Evolutionary conservation across 2,888 invertebrate genomes (phyloP).

Genomic region (Dromius quadrimaculatus): DNA sequence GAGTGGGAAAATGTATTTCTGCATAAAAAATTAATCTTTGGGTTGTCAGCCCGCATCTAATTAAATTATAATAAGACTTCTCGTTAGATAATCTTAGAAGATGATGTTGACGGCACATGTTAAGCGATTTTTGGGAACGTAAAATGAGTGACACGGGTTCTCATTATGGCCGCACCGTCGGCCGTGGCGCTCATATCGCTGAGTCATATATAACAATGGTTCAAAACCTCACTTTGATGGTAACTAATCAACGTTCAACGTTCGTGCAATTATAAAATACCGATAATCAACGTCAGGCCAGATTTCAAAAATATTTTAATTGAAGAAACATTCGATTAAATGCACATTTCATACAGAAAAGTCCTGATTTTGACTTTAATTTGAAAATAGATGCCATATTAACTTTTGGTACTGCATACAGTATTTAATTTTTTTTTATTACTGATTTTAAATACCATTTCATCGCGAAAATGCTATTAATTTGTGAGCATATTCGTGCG

Average conservation of each 20-base stretch:
- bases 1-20: too few relatives aligned
- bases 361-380: too few relatives aligned
- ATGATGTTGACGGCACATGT: slow-evolving; percentile 16
- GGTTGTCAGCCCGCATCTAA: slow-evolving; percentile 1
- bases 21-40: too few relatives aligned
- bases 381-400: too few relatives aligned
- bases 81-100: neutral
- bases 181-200: slow-evolving; percentile 27
- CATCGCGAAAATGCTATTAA: too few relatives aligned
- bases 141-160: slow-evolving; percentile 48
- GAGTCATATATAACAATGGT: slow-evolving; percentile 33
- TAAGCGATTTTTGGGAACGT: slow-evolving; percentile 34
- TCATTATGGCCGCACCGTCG: slow-evolving; percentile 44
- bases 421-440: too few relatives aligned
- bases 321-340: too few relatives aligned
- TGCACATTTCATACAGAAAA: too few relatives aligned
- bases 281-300: slow-evolving; percentile 14
- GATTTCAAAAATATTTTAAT: slow-evolving; percentile 21
- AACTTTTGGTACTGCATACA: too few relatives aligned
- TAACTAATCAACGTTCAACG: slow-evolving; percentile 17
- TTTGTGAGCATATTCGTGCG: too few relatives aligned
- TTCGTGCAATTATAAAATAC: slow-evolving; percentile 16
- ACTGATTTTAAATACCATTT: too few relatives aligned
- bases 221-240: slow-evolving; percentile 4
- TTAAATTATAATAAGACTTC: slow-evolving; percentile 4